Evolutionary conservation across 2,113 vertebrate genomes (phyloP), one percentile per base, ranked within the genome.

Genomic region (Todiramphus saurophagus): DNA sequence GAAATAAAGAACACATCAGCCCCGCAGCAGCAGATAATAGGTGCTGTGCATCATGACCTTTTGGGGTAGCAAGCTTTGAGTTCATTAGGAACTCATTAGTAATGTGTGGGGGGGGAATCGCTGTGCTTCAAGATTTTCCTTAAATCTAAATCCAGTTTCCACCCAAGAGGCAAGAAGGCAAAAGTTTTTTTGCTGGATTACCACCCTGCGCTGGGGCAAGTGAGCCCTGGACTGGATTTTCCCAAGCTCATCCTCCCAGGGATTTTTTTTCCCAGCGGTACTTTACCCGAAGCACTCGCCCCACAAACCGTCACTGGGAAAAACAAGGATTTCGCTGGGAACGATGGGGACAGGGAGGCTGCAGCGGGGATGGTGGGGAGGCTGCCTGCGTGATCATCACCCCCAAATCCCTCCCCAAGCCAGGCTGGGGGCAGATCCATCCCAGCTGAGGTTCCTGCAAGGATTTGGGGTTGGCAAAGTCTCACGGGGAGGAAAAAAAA

Each of bases 331-430:
- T 86, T 37, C 0, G 9, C 25, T 5, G 12, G 50, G 35, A 86
- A 67, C 1, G 27, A 28, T 27, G 78, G 41, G 30, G 27, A 53
- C 20, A 69, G 35, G 27, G 37, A 2, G 1, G 9, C 12, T 0
- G 9, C 18, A 0, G 9, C 0, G 3, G 13, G 56, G 41, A 10
- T 1, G 56, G 25, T 5, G 7, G 67, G 51, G 39, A 13, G 41
- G 58, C 37, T 28, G 31, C 14, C 82, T 20, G 82, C 12, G 8
- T 0, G 59, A 33, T 5, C 17, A 33, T 18, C 48, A 4, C 28
- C 58, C 64, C 88, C 33, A 18, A 20, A 87, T 16, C 23, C 13
- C 12, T 27, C 18, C 11, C 10, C 11, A 28, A 50, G 16, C 67
- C 46, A 8, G 8, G 23, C n/a, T 79, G 37, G 58, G 66, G 31